Evolutionary conservation across 2,888 invertebrate species (phyloP).

Genomic region (Biston betularia): DNA sequence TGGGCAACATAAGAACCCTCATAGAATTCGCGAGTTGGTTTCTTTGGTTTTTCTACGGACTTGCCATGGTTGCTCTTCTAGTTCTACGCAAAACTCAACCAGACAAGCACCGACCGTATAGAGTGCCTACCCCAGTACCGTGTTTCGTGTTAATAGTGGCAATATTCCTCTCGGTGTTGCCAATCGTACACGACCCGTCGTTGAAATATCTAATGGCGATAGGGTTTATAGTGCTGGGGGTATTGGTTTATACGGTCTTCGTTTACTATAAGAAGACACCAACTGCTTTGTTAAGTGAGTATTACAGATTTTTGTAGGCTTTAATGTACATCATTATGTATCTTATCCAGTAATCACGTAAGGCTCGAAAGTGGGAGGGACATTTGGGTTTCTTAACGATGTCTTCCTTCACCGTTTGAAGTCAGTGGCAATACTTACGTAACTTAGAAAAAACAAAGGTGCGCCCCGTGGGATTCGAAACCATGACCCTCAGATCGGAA

Average conservation of each 20-base stretch:
- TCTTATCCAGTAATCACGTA: too few relatives aligned
- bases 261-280: slow-evolving; percentile 90
- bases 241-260: slow-evolving; percentile 90
- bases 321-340: too few relatives aligned
- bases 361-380: too few relatives aligned
- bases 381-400: too few relatives aligned
- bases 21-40: slow-evolving; percentile 96
- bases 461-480: too few relatives aligned
- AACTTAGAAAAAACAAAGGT: too few relatives aligned
- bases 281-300: slow-evolving; percentile 87
- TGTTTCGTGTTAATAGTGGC: slow-evolving; percentile 90
- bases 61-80: slow-evolving; percentile 92
- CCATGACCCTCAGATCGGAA: too few relatives aligned
- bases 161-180: slow-evolving; percentile 90
- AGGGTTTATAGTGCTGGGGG: slow-evolving; percentile 89
- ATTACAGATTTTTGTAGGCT: slow-evolving; percentile 1
- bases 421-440: too few relatives aligned
- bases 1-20: slow-evolving; percentile 90
- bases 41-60: slow-evolving; percentile 95
- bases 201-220: slow-evolving; percentile 92
- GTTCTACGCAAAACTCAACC: slow-evolving; percentile 90
- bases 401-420: too few relatives aligned
- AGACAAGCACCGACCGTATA: slow-evolving; percentile 89
- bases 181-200: slow-evolving; percentile 91
- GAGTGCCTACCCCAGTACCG: slow-evolving; percentile 90